phyloP scores from a whole-genome alignment of 2,888 invertebrate genomes.

The Eledona agricola region DNA sequence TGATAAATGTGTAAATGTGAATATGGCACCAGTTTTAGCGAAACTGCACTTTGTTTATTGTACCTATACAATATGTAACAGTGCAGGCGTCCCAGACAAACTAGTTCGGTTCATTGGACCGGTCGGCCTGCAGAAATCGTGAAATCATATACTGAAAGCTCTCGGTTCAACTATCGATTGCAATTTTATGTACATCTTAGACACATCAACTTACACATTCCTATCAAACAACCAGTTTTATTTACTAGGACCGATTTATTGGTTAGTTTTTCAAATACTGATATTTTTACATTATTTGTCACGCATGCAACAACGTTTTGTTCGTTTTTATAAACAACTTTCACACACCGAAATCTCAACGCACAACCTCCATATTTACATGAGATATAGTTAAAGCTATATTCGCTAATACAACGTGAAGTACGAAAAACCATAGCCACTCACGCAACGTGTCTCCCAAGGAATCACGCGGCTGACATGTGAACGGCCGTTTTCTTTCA shows the following conservation, averaged over 20 bases:
- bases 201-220: conserved; percentile 42
- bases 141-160: conserved; percentile 52
- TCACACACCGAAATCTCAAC: conserved; percentile 29
- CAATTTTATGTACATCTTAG: conserved; percentile 49
- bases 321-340: conserved; percentile 29
- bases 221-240: conserved; percentile 37
- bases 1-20: conserved; percentile 46
- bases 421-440: conserved; percentile 30
- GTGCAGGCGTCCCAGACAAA: conserved; percentile 38
- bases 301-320: conserved; percentile 27
- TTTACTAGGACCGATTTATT: conserved; percentile 23
- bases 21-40: conserved; percentile 55
- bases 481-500: conserved; percentile 28
- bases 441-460: conserved; percentile 5
- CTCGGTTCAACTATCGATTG: conserved; percentile 47
- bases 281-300: conserved; percentile 45
- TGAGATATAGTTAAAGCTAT: conserved; percentile 54
- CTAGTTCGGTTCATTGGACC: conserved; percentile 14
- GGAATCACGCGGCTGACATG: background rate
- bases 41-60: conserved; percentile 47
- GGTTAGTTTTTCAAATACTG: conserved; percentile 51
- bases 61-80: conserved; percentile 53
- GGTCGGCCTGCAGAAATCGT: conserved; percentile 40
- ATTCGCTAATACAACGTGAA: conserved; percentile 46
- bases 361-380: conserved; percentile 53